Conservation (phyloP, 2,888 invertebrate genomes). For the Xanthorhoe spadicearia region DNA sequence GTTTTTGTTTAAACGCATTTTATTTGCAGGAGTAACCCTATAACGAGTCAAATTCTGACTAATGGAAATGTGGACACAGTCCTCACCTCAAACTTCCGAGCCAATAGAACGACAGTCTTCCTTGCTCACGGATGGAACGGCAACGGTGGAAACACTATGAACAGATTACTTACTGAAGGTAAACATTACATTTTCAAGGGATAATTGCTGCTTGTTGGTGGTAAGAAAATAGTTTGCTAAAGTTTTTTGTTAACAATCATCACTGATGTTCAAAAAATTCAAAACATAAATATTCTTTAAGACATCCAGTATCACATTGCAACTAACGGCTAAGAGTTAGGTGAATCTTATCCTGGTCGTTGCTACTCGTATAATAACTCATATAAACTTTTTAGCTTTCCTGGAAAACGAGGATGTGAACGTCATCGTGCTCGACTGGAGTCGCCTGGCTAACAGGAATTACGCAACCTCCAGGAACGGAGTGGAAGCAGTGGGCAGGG, state of each 20-base stretch:
- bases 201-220: too few species aligned
- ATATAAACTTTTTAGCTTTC: constrained; percentile 55
- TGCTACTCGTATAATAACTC: neutral
- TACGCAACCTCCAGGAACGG: constrained; percentile 66
- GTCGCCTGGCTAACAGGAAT: constrained; percentile 59
- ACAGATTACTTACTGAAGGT: constrained; percentile 58
- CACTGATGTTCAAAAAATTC: too few species aligned
- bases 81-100: constrained; percentile 52
- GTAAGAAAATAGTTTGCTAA: too few species aligned
- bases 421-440: constrained; percentile 77
- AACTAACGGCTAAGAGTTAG: too few species aligned
- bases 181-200: constrained; percentile 25
- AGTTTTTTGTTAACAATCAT: too few species aligned
- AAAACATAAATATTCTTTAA: too few species aligned
- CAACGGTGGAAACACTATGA: constrained; percentile 57
- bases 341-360: neutral
- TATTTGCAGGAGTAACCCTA: constrained; percentile 55
- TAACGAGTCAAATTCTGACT: constrained; percentile 48
- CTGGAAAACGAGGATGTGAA: constrained; percentile 63
- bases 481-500: constrained; percentile 55
- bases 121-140: constrained; percentile 71
- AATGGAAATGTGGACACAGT: constrained; percentile 49
- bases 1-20: too few species aligned
- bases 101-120: constrained; percentile 52
- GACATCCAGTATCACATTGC: too few species aligned